Base-by-base conservation (phyloP, 2,113 vertebrate species). In the Actenoides lindsayi region DNA sequence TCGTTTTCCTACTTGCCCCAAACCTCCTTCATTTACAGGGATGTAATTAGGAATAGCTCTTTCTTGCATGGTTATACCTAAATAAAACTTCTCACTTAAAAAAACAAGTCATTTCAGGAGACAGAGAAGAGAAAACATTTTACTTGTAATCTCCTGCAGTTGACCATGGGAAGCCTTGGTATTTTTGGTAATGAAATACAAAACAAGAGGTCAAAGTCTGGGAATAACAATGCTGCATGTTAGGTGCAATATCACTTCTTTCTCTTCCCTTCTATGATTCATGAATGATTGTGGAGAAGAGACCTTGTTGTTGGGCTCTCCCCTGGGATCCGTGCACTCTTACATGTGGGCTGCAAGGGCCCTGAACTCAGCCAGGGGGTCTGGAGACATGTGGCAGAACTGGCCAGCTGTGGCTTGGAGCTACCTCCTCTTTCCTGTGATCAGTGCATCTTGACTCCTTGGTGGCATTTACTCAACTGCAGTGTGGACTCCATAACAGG, bases 351-450 rank as follows among this genome's bases (percentile, higher is more conserved):
- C 23, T 69, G 17, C 41, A 35, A 53, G 25, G 50, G 24, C 31
- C 9, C 16, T 0, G 6, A 18, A 23, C 60, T 75, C 21, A 60
- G 31, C 2, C 2, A 1, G 9, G 18, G 11, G 18, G 23, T 2
- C n/a, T 50, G 3, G 23, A 63, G 46, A 10, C 11, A 23, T n/a
- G 54, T 1, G 2, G 14, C 27, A 78, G 57, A 51, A 46, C 16
- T 75, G 33, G 48, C 35, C 67, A 83, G 30, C 35, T 35, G 24
- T 33, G 37, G 2, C 7, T 2, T 23, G 56, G 70, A 19, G 15
- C 28, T 84, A 14, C 42, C 21, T 70, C 10, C 23, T 63, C 28
- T 63, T 21, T 62, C 30, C 60, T 39, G 8, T 19, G 12, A 4
- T 23, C 13, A 3, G 21, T 16, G 30, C 54, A 10, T 42, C 63